Evolutionary conservation across 2,888 invertebrate species (phyloP).

Genomic region (Eupithecia pulchellata): DNA sequence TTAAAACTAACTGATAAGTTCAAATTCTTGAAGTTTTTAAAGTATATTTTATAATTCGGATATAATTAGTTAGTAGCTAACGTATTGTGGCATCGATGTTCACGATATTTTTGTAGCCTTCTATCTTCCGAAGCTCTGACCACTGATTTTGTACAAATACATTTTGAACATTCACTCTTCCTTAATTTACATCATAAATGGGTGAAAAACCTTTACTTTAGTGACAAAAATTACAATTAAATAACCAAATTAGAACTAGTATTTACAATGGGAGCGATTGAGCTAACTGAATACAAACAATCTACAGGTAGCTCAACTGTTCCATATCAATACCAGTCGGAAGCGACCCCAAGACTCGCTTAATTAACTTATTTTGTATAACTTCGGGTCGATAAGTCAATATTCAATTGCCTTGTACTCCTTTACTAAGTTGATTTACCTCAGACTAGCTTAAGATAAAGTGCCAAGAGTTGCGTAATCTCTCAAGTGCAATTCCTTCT

Average conservation of each 20-base stretch:
- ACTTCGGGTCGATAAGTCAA: slow-evolving; percentile 2
- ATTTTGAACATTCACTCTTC: slow-evolving; percentile 26
- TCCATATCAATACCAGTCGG: too few relatives aligned
- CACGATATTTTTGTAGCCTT: slow-evolving; percentile 46
- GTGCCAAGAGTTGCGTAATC: slow-evolving; percentile 79
- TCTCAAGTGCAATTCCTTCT: slow-evolving; percentile 80
- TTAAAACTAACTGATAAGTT: slow-evolving; percentile 73
- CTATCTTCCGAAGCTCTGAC: slow-evolving; percentile 22
- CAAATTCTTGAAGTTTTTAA: slow-evolving; percentile 77
- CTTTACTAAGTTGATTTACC: slow-evolving; percentile 41
- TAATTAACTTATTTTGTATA: neutral
- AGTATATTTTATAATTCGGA: slow-evolving; percentile 77
- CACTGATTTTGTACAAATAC: slow-evolving; percentile 17
- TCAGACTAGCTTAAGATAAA: slow-evolving; percentile 75
- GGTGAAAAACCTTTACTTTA: too few relatives aligned
- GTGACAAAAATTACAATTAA: too few relatives aligned
- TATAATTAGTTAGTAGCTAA: slow-evolving; percentile 71
- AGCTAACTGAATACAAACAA: too few relatives aligned
- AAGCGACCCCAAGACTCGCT: too few relatives aligned
- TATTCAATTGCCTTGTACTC: slow-evolving; percentile 2
- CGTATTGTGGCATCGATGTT: slow-evolving; percentile 58
- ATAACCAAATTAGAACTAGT: too few relatives aligned
- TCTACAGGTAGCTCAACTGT: too few relatives aligned
- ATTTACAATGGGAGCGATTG: too few relatives aligned
- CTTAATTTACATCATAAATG: too few relatives aligned